These are phyloP conservation scores for Balaeniceps rex DNA, from an alignment of 2,113 vertebrate genomes.

Conservation along the genomic window DNA sequence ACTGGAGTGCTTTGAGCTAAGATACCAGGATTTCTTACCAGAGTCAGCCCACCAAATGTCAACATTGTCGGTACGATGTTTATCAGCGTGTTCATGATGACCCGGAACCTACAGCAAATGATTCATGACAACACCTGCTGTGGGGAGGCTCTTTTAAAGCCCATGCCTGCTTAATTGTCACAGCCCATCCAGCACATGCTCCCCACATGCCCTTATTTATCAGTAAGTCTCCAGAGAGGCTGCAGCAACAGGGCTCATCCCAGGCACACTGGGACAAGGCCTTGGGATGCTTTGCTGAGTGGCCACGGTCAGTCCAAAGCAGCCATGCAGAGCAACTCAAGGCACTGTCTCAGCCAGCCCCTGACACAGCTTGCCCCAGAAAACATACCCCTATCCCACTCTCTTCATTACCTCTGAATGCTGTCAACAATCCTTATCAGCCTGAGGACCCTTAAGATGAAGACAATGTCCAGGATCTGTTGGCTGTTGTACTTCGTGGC, in stretches of 20 bases:
- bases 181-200: not conserved
- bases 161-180: not conserved
- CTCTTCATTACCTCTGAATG: conserved; percentile 79
- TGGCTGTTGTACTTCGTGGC: conserved; percentile 82
- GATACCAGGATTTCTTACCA: conserved; percentile 74
- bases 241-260: not conserved
- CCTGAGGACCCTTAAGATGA: conserved; percentile 87
- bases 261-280: not conserved
- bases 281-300: not conserved
- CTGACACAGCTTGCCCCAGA: not conserved
- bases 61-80: conserved; percentile 89
- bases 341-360: not conserved
- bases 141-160: not conserved
- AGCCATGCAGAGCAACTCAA: not conserved
- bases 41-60: conserved; percentile 86
- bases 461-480: conserved; percentile 90
- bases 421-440: conserved; percentile 88
- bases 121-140: not conserved
- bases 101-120: conserved; percentile 76
- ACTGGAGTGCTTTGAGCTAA: not conserved
- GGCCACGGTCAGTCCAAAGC: not conserved
- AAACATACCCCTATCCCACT: not conserved
- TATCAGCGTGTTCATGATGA: conserved; percentile 90
- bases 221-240: not conserved
- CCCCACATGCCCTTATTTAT: not conserved